Base-by-base conservation (phyloP, 2,888 invertebrate species). In the Deilephila porcellus region DNA sequence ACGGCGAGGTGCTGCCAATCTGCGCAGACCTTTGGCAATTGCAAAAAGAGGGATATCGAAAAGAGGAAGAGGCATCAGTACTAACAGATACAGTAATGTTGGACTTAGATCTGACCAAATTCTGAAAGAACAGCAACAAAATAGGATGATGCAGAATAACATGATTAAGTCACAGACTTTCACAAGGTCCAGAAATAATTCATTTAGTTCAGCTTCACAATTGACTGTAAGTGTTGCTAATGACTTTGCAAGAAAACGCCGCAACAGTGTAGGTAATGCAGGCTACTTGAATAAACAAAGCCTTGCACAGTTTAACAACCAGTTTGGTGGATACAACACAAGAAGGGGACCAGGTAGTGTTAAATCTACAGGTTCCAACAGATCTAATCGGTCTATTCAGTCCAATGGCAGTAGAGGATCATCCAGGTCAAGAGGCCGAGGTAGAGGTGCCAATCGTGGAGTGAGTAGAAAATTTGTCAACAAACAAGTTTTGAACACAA, bases 31-130 rank as follows among this genome's bases (percentile, higher is more conserved):
- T 52, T 80, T 93, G 71, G 93, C 93, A 19, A 85, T 93, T 64
- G 89, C 90, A 4, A 94, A 93, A 79, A 85, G 93, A 77, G 94
- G 94, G 70, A 92, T 94, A 73, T 86, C 93, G 11, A 94, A 94
- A 82, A 86, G 93, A 60, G 94, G 93, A n/a, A 77, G 91, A 79
- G 93, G 93, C 32, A 80, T 92, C 45, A 83, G 80, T 34, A 93
- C 92, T 70, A 93, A 92, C 76, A 90, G 87, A 82, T 93, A 89
- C 74, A 93, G 92, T 79, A 85, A 86, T 77, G 87, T 94, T 3
- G 95, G 95, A 52, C 83, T 95, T 70, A 87, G 95, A 83, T 95
- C 95, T 74, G 95, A 95, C 80, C 92, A 92, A 81, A 95, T 95
- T 70, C 79, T 94, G 5, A 88, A 89, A 77, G 90, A 93, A 74